Evolutionary conservation across 1,140 invertebrate genomes (phyloP).

Genomic region (Euura lappo): DNA sequence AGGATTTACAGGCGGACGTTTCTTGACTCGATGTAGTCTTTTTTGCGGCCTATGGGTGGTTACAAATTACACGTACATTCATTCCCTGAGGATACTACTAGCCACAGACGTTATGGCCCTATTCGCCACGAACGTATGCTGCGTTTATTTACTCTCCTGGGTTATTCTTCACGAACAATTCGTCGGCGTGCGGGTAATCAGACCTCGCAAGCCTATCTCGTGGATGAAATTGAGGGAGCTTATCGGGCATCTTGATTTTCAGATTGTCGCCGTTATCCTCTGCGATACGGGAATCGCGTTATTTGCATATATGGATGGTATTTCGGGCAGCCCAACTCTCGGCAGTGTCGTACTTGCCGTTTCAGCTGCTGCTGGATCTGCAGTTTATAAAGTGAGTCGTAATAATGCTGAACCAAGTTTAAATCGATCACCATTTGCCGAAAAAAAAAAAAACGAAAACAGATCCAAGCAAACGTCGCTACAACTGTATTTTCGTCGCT

Average conservation of each 20-base stretch:
- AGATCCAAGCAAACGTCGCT: neutral
- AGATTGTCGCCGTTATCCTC: conserved; percentile 95
- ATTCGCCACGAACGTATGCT: conserved; percentile 91
- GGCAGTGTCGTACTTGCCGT: conserved; percentile 90
- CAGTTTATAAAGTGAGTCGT: conserved; percentile 85
- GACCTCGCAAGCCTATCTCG: neutral
- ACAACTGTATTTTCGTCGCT: conserved; percentile 22
- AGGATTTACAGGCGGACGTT: conserved; percentile 84
- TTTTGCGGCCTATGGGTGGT: conserved; percentile 91
- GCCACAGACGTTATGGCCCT: conserved; percentile 92
- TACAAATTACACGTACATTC: conserved; percentile 92
- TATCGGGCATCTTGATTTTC: conserved; percentile 30
- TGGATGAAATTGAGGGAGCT: neutral
- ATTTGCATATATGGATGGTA: conserved; percentile 94
- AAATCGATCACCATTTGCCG: neutral
- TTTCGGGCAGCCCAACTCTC: conserved; percentile 87
- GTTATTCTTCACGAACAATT: conserved; percentile 96
- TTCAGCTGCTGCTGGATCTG: conserved; percentile 85
- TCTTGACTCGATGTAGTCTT: conserved; percentile 81
- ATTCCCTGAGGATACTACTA: conserved; percentile 81
- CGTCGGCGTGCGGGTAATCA: conserved; percentile 90
- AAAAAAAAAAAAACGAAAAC: neutral
- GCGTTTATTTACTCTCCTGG: conserved; percentile 94
- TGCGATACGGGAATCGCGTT: conserved; percentile 94
- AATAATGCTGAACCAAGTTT: conserved; percentile 23